These are phyloP conservation scores for Chondrilla cf. caribensis DNA, from an alignment of 37 sponge, comb jelly and placozoan species.

Conservation along the genomic window DNA sequence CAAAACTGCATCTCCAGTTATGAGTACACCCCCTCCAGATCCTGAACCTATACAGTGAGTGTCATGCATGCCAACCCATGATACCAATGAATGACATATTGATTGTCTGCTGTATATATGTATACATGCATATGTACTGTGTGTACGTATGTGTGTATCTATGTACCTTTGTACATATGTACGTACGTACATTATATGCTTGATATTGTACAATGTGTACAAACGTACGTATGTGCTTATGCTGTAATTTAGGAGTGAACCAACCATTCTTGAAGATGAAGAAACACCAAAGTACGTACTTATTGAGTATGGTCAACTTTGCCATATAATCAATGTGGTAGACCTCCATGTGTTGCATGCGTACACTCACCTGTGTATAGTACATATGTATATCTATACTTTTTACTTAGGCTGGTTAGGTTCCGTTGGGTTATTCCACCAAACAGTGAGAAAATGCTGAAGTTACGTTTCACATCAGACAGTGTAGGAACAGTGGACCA, in stretches of 20 bases:
- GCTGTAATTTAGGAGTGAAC: background rate
- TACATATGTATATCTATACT: background rate
- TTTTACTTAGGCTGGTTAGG: slow-evolving; percentile 59
- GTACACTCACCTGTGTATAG: background rate
- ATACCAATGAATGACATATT: no score
- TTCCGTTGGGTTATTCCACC: slow-evolving; percentile 94
- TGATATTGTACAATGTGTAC: no score
- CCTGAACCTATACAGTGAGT: slow-evolving; percentile 14
- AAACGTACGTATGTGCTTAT: no score
- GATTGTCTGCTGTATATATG: no score
- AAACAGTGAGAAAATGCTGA: slow-evolving; percentile 50
- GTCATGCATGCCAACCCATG: no score
- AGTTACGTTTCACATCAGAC: slow-evolving; percentile 72
- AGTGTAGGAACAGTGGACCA: slow-evolving; percentile 85
- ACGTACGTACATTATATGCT: no score
- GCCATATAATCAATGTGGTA: no score
- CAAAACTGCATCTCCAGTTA: slow-evolving; percentile 27
- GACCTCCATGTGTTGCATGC: background rate
- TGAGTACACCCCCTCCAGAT: background rate
- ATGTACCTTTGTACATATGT: background rate
- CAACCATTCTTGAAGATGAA: background rate
- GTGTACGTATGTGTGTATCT: background rate
- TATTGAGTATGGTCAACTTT: no score
- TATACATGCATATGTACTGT: no score
- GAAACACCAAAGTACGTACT: slow-evolving; percentile 13